Evolutionary conservation across 1,140 invertebrate species (phyloP), one percentile per base, ranked within the genome.

Genomic region (Zaprionus vittiger): DNA sequence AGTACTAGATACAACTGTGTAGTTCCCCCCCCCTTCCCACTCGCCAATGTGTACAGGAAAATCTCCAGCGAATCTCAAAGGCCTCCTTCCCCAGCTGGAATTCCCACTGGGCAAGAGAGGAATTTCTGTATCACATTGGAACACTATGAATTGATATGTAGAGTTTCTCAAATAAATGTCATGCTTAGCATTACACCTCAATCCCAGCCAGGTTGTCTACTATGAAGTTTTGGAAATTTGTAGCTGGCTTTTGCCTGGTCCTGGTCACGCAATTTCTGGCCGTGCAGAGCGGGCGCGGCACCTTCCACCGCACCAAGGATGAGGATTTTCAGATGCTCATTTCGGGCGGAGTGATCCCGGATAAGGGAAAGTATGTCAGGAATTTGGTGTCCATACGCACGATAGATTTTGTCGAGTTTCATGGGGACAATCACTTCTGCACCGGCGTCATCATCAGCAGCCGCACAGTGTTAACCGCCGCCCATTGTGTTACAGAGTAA

Each of bases 401-500:
- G 4, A 9, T 73, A 0, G 24, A 73, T 2, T 80, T 57, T 9
- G 49, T 89, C 0, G 3, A 56, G 14, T 71, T n/a, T 3, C 17
- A 12, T 1, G 83, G 83, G 0, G 83, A 87, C 37, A 87, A 87
- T 47, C 83, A 87, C 38, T 87, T 89, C 7, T 87, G 83, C 55
- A 74, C 77, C 5, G 83, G 83, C 2, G 20, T 89, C n/a, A 61
- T 87, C 5, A 37, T 87, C 5, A 83, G 70, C 57, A 83, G 84
- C 38, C 73, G 64, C 17, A 63, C 64, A 0, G 62, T 87, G 2
- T 15, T 87, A 15, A 89, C 83, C 0, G 83, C 83, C 3, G 83
- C 83, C 3, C 83, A 87, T 49, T 87, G 83, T 34, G 49, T 87
- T 1, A 81, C 83, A 17, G 83, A 87, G 83, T 87, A 71, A 31